These are phyloP conservation scores for Aphrophora alni DNA, from an alignment of 2,888 invertebrate genomes.

Conservation along the genomic window DNA sequence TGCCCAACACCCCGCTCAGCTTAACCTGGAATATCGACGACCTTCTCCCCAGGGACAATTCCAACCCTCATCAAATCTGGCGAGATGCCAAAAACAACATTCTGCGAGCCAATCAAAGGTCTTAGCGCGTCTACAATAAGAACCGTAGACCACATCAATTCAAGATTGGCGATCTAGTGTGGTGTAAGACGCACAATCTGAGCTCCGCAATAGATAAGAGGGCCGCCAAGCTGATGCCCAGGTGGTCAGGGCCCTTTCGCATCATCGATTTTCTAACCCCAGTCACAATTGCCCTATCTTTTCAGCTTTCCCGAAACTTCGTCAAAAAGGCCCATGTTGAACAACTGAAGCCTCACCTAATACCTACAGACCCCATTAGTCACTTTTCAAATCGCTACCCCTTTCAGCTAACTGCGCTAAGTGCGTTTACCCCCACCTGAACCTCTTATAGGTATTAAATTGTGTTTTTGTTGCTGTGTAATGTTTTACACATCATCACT, in stretches of 20 bases:
- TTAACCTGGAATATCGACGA: not conserved
- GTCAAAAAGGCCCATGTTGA: not conserved
- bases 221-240: not conserved
- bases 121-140: not conserved
- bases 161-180: not conserved
- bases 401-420: no score
- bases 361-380: no score
- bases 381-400: no score
- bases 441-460: no score
- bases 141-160: not conserved
- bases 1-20: constrained; percentile 2
- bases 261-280: not conserved
- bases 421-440: no score
- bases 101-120: not conserved
- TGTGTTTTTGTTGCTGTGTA: no score
- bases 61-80: not conserved
- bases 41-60: not conserved
- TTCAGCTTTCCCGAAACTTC: not conserved
- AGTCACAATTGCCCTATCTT: not conserved
- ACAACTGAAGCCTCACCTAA: not conserved
- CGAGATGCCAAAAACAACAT: not conserved
- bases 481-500: no score
- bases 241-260: not conserved
- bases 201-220: not conserved
- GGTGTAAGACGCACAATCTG: not conserved